Conservation (phyloP, 2,113 vertebrate genomes). For the Octodon degus region DNA sequence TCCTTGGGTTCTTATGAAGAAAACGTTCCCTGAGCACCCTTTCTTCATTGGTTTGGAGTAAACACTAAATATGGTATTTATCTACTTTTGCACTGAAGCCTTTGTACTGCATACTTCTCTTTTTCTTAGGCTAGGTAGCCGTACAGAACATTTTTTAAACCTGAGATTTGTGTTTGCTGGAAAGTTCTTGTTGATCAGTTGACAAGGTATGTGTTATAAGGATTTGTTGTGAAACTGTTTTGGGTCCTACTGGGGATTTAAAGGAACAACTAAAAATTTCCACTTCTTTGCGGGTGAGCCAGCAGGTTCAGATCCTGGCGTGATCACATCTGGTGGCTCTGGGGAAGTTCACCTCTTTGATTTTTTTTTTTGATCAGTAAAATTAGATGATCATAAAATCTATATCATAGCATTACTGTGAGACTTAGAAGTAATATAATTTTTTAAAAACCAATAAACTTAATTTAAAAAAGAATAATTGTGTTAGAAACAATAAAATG, state of each 20-base stretch:
- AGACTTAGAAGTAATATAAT: not conserved
- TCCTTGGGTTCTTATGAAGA: not conserved
- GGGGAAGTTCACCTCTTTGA: not conserved
- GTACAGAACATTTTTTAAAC: slow-evolving; percentile 4
- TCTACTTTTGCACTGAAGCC: not conserved
- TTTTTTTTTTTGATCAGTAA: not conserved
- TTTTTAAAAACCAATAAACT: not conserved
- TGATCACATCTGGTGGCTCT: not conserved
- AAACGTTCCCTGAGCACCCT: not conserved
- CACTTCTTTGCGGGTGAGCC: not conserved
- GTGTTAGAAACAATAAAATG: not conserved
- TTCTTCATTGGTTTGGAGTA: not conserved
- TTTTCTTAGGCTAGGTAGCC: not conserved
- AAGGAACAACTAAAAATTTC: not conserved
- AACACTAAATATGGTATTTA: slow-evolving; percentile 24
- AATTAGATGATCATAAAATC: not conserved
- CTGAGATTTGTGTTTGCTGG: not conserved
- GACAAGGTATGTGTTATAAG: not conserved
- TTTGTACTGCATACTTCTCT: not conserved
- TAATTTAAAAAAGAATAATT: not conserved
- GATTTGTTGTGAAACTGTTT: not conserved
- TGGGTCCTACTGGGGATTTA: not conserved
- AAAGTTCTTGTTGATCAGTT: not conserved
- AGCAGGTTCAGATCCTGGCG: not conserved
- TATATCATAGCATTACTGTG: not conserved